Conservation (phyloP, 53 echinoderm and acorn worm species). For the Paracentrotus lividus region DNA sequence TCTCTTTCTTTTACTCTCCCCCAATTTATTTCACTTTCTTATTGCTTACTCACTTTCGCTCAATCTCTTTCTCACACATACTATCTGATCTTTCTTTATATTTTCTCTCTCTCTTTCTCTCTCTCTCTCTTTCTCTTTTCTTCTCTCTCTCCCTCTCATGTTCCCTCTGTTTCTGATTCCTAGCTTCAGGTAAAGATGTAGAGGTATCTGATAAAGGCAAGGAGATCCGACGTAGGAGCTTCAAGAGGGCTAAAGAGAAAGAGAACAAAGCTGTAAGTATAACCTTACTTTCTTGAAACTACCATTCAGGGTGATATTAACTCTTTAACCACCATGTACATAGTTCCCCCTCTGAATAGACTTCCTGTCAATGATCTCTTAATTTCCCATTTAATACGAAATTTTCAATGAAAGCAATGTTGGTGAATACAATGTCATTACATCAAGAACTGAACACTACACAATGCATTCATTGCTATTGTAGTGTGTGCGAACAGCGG, state of each 20-base stretch:
- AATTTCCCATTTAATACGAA: too few relatives aligned
- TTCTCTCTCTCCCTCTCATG: not conserved
- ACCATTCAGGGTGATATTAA: too few relatives aligned
- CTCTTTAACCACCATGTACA: not conserved
- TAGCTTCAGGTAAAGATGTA: slow-evolving; percentile 51
- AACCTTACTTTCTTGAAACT: not conserved
- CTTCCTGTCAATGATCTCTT: too few relatives aligned
- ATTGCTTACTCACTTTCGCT: not conserved
- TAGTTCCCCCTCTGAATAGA: not conserved
- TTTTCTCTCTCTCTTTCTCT: not conserved
- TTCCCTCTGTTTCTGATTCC: not conserved
- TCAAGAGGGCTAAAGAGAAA: slow-evolving; percentile 73
- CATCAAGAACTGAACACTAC: too few relatives aligned
- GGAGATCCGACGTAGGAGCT: slow-evolving; percentile 61
- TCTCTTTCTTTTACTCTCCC: not conserved
- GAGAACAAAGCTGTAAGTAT: slow-evolving; percentile 71
- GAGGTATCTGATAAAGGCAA: slow-evolving; percentile 60
- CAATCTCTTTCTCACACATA: not conserved
- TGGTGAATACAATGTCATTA: too few relatives aligned
- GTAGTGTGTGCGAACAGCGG: too few relatives aligned
- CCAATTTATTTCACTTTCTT: not conserved
- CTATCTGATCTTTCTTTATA: not conserved
- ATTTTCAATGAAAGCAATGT: too few relatives aligned
- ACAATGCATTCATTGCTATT: too few relatives aligned
- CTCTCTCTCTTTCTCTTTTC: not conserved